Evolutionary conservation across 2,797 vertebrate genomes (phyloP).

Genomic region (Fistularia commersonii): DNA sequence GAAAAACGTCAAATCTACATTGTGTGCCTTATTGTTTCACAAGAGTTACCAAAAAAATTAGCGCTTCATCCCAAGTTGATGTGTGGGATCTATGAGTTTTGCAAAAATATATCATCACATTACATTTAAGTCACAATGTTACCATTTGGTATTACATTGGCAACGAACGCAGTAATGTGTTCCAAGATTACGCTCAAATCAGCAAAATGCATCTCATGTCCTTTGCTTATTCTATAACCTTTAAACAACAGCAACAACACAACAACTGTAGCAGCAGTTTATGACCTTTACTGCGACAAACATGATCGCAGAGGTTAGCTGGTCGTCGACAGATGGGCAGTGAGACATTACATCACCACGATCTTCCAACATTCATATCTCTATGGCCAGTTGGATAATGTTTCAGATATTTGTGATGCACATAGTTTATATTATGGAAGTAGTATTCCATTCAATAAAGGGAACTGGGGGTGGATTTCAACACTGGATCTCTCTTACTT

Average conservation of each 20-base stretch:
- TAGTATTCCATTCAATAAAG: too few species aligned
- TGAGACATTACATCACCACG: slow-evolving; percentile 32
- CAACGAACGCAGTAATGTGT: too few species aligned
- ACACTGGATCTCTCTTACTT: too few species aligned
- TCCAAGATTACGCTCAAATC: slow-evolving; percentile 5
- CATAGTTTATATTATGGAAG: slow-evolving; percentile 10
- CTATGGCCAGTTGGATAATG: slow-evolving; percentile 26
- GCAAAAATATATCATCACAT: background rate
- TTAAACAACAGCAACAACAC: slow-evolving; percentile 34
- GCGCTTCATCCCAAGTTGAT: too few species aligned
- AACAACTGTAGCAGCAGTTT: slow-evolving; percentile 27
- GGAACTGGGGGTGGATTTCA: too few species aligned
- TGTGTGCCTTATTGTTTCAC: too few species aligned
- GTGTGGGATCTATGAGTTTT: too few species aligned
- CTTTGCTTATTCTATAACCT: slow-evolving; percentile 40
- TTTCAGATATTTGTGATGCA: slow-evolving; percentile 15
- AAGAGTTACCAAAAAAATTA: too few species aligned
- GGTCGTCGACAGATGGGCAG: slow-evolving; percentile 46
- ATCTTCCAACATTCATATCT: slow-evolving; percentile 14
- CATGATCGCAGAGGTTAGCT: slow-evolving; percentile 38
- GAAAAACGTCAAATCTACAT: slow-evolving; percentile 26
- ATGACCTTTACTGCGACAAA: slow-evolving; percentile 66
- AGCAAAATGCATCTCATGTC: slow-evolving; percentile 38
- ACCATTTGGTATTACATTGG: too few species aligned
- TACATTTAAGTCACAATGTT: too few species aligned